Conservation (phyloP, 1,140 invertebrate genomes). For the Belonocnema kinseyi region DNA sequence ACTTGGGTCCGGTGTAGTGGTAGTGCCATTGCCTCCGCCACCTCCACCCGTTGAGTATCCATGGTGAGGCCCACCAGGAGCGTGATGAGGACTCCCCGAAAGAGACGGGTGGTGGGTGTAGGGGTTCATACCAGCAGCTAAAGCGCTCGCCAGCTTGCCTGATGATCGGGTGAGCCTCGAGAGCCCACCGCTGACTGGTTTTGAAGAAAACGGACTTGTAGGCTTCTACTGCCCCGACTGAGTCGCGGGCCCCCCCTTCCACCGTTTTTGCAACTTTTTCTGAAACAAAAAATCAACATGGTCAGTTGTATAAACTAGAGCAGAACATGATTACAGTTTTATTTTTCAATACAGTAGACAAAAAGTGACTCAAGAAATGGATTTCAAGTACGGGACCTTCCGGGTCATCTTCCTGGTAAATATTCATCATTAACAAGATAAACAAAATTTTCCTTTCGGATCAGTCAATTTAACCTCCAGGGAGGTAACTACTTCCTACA, state of each 20-base stretch:
- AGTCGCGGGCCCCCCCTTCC: conserved; percentile 50
- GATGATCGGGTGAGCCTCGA: conserved; percentile 69
- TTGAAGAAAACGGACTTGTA: conserved; percentile 58
- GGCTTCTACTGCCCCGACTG: conserved; percentile 47
- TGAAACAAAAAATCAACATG: conserved; percentile 58
- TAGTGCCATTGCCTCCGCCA: conserved; percentile 65
- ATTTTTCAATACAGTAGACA: not conserved
- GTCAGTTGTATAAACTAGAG: not conserved
- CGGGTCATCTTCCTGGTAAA: not conserved
- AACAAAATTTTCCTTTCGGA: not conserved
- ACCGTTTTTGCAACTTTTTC: conserved; percentile 58
- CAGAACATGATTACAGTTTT: conserved; percentile 26
- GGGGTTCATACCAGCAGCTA: conserved; percentile 76
- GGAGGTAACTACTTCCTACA: not conserved
- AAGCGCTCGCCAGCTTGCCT: conserved; percentile 75
- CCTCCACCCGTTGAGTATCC: conserved; percentile 65
- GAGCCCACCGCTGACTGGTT: conserved; percentile 68
- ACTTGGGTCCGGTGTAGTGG: conserved; percentile 71
- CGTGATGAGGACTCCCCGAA: conserved; percentile 73
- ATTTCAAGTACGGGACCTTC: too few relatives aligned
- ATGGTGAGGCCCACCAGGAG: conserved; percentile 68
- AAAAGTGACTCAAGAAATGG: too few relatives aligned
- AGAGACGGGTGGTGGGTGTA: conserved; percentile 74
- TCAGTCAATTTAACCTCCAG: not conserved
- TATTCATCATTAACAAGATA: not conserved